phyloP scores from a whole-genome alignment of 2,888 invertebrate species.

The Dermolepida albohirtum region DNA sequence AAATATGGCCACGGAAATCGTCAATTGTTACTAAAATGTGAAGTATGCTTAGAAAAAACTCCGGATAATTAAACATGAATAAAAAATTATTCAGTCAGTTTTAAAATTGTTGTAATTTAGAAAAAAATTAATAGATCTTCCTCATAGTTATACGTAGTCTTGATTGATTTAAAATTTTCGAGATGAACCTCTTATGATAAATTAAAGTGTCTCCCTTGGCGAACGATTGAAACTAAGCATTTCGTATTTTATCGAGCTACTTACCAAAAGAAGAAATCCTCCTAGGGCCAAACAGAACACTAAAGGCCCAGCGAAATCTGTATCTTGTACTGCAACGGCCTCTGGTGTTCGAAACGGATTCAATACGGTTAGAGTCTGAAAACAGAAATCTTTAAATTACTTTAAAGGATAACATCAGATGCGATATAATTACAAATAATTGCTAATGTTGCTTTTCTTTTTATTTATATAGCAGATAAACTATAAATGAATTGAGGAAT shows the following conservation, averaged over 20 bases:
- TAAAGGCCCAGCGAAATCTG: constrained; percentile 82
- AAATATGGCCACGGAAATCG: too few relatives aligned
- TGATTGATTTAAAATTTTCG: too few relatives aligned
- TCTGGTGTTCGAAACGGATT: constrained; percentile 74
- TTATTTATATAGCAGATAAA: too few relatives aligned
- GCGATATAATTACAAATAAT: background rate
- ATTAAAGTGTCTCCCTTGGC: constrained; percentile 3
- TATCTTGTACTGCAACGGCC: constrained; percentile 72
- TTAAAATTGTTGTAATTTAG: too few relatives aligned
- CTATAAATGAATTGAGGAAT: too few relatives aligned
- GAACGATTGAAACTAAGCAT: background rate
- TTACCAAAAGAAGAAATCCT: constrained; percentile 68
- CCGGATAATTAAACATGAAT: too few relatives aligned
- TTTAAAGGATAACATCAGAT: background rate
- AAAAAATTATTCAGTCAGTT: too few relatives aligned
- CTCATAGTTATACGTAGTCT: too few relatives aligned
- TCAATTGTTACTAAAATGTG: too few relatives aligned
- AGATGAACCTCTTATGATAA: background rate
- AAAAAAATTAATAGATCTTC: too few relatives aligned
- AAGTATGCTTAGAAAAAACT: too few relatives aligned
- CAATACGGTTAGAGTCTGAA: constrained; percentile 76
- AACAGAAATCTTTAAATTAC: constrained; percentile 43
- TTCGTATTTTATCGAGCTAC: constrained; percentile 45
- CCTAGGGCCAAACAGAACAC: constrained; percentile 82
- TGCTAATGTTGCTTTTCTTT: background rate